Evolutionary conservation across 2,797 vertebrate species (phyloP).

Genomic region (Phataginus tricuspis): DNA sequence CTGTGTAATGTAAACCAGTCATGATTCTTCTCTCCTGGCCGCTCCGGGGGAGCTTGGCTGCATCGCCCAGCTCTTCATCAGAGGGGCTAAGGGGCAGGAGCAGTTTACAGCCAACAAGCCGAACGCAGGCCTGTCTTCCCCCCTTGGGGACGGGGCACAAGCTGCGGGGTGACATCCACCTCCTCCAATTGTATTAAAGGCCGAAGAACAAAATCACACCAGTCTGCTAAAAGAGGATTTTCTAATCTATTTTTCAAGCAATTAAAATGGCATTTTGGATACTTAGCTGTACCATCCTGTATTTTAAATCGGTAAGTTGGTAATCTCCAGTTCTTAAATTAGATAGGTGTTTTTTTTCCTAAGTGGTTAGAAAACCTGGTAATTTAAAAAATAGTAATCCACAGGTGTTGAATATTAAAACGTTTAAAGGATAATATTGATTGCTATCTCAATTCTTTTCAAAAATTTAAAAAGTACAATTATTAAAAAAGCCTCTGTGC

Average conservation of each 20-base stretch:
- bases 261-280: background rate
- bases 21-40: background rate
- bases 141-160: too few relatives aligned
- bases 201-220: background rate
- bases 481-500: background rate
- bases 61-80: background rate
- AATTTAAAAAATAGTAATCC: background rate
- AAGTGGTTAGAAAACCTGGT: constrained; percentile 10
- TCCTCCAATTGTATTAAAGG: background rate
- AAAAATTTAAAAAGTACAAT: background rate
- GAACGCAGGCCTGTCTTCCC: background rate
- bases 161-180: accelerated
- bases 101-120: background rate
- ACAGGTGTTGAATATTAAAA: background rate
- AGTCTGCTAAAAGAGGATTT: background rate
- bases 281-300: background rate
- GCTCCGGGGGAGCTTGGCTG: background rate
- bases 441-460: background rate
- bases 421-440: background rate
- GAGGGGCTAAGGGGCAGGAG: background rate
- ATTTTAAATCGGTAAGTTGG: background rate
- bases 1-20: constrained; percentile 4
- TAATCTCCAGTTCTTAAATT: background rate
- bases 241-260: background rate
- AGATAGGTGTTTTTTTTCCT: background rate